Percentiles rank a stretch among this genome's conserved stretches.
Conservation (phyloP, 2,113 vertebrate genomes). For the Myotis yumanensis region DNA sequence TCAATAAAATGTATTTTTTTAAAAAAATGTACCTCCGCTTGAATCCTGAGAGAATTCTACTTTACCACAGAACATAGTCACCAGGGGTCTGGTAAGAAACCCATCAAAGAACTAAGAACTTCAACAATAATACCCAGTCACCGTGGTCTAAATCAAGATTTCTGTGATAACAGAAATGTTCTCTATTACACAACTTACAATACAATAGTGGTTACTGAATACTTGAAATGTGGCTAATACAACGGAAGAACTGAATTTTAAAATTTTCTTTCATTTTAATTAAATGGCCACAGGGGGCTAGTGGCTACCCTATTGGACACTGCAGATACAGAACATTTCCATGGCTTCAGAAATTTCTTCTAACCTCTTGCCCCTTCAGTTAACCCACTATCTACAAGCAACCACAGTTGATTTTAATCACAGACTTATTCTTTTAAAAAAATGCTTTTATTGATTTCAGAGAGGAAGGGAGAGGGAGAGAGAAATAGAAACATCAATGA, state of each 20-base stretch:
- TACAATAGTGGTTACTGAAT: background rate
- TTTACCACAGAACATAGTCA: background rate
- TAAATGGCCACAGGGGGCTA: background rate
- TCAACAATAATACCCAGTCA: background rate
- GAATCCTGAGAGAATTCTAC: background rate
- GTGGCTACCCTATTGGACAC: background rate
- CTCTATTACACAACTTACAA: background rate
- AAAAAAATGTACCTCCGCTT: background rate
- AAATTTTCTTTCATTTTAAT: constrained; percentile 26
- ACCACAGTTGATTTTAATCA: background rate
- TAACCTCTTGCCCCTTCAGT: background rate
- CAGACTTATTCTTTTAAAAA: no score
- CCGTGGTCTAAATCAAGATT: background rate
- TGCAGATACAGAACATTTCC: fast-evolving
- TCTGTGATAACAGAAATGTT: background rate
- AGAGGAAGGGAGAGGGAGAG: no score
- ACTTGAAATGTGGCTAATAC: background rate
- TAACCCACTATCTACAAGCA: background rate
- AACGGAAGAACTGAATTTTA: background rate
- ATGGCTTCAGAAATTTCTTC: background rate
- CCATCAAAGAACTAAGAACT: background rate
- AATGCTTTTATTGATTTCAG: no score
- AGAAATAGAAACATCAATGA: no score
- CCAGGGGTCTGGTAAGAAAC: background rate
- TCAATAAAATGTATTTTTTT: no score